A percentile compares a stretch with the other conserved stretches of the same genome.
These are phyloP conservation scores for Triplophysa tibetana DNA, from an alignment of 2,113 vertebrate species.

Conservation along the genomic window DNA sequence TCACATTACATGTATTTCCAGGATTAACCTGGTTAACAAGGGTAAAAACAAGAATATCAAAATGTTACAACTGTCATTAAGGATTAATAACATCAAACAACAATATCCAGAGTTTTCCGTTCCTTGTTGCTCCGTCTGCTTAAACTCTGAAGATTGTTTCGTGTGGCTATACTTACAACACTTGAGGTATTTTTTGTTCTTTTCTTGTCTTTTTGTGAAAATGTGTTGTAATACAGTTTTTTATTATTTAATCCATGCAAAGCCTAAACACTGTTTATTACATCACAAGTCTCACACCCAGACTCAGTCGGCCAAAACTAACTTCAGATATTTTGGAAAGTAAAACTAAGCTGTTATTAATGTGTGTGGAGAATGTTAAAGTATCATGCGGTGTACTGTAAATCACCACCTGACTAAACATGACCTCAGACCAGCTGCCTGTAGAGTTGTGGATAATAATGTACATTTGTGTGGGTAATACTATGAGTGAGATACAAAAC, in stretches of 20 bases:
- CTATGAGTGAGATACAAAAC: neutral
- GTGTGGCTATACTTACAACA: too few relatives aligned
- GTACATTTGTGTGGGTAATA: constrained; percentile 6
- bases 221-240: neutral
- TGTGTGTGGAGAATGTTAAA: constrained; percentile 46
- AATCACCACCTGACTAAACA: constrained; percentile 67
- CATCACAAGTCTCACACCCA: constrained; percentile 21
- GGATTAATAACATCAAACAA: too few relatives aligned
- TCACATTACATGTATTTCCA: too few relatives aligned
- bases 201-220: too few relatives aligned
- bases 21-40: too few relatives aligned
- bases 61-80: too few relatives aligned
- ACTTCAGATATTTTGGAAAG: constrained; percentile 48
- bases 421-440: constrained; percentile 33
- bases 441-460: constrained; percentile 14
- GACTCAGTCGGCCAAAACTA: constrained; percentile 32
- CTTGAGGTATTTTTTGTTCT: too few relatives aligned
- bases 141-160: too few relatives aligned
- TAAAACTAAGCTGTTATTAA: constrained; percentile 36
- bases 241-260: neutral
- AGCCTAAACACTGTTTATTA: constrained; percentile 7
- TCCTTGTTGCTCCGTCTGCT: too few relatives aligned
- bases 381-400: constrained; percentile 63
- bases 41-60: too few relatives aligned
- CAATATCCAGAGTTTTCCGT: too few relatives aligned